Evolutionary conservation across 2,797 vertebrate species (phyloP).

Genomic region (Spheniscus humboldti): DNA sequence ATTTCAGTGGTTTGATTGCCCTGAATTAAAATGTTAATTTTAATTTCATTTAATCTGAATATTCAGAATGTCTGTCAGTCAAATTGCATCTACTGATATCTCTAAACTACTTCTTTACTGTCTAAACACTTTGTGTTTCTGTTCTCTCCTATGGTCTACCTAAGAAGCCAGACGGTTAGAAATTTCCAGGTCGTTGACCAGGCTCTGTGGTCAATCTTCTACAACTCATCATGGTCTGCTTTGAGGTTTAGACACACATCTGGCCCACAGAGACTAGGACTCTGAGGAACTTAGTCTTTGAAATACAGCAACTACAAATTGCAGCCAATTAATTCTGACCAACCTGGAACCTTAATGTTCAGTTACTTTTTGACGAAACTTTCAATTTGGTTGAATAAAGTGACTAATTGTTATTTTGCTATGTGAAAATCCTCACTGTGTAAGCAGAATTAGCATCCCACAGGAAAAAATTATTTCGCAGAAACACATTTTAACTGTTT

Average conservation of each 20-base stretch:
- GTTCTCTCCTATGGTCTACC: neutral
- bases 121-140: neutral
- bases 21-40: neutral
- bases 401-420: neutral
- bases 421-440: neutral
- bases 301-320: neutral
- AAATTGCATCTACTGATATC: neutral
- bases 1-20: neutral
- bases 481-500: neutral
- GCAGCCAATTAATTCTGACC: neutral
- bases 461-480: neutral
- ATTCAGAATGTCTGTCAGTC: neutral
- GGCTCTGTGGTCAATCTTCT: neutral
- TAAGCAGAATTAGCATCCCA: neutral
- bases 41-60: neutral
- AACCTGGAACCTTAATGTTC: neutral
- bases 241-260: neutral
- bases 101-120: neutral
- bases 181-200: neutral
- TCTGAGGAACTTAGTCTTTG: neutral
- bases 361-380: neutral
- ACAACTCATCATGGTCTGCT: neutral
- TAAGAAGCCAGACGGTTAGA: neutral
- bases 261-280: neutral
- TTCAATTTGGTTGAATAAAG: neutral